A percentile compares a stretch with the other conserved stretches of the same genome.
Evolutionary conservation across 2,888 invertebrate genomes (phyloP).

Genomic region (Carcina quercana): DNA sequence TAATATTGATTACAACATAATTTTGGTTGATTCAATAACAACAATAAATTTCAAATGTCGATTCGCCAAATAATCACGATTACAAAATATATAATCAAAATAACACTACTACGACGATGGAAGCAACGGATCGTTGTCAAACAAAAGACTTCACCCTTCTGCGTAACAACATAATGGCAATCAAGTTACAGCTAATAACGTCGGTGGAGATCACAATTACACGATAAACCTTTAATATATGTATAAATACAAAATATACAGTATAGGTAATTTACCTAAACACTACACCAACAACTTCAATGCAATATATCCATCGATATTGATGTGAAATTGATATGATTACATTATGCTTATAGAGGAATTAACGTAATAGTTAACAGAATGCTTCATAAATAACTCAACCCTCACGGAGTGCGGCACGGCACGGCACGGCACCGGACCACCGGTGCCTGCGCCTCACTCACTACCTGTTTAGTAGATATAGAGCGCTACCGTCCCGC

Average conservation of each 20-base stretch:
- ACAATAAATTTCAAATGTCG: constrained; percentile 44
- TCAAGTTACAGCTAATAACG: constrained; percentile 68
- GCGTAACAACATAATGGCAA: constrained; percentile 68
- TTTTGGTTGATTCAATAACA: constrained; percentile 48
- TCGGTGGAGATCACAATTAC: constrained; percentile 75
- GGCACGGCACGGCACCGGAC: constrained; percentile 9
- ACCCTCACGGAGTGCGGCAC: constrained; percentile 1
- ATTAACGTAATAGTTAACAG: constrained; percentile 63
- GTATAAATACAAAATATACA: constrained; percentile 74
- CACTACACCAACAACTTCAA: constrained; percentile 62
- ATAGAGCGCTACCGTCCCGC: constrained; percentile 27
- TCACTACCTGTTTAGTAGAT: constrained; percentile 28
- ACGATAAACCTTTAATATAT: constrained; percentile 56
- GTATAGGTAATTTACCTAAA: constrained; percentile 64
- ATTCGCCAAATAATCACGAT: constrained; percentile 55
- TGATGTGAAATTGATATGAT: constrained; percentile 66
- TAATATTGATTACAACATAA: constrained; percentile 37
- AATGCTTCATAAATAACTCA: constrained; percentile 50
- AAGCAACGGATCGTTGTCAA: constrained; percentile 59
- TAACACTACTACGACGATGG: constrained; percentile 65
- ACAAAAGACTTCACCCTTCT: constrained; percentile 49
- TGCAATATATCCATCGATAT: constrained; percentile 66
- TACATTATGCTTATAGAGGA: constrained; percentile 50
- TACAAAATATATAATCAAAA: constrained; percentile 42
- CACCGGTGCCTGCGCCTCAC: constrained; percentile 14